Evolutionary conservation across 2,888 invertebrate genomes (phyloP).

Genomic region (Nephrocerus scutellatus): DNA sequence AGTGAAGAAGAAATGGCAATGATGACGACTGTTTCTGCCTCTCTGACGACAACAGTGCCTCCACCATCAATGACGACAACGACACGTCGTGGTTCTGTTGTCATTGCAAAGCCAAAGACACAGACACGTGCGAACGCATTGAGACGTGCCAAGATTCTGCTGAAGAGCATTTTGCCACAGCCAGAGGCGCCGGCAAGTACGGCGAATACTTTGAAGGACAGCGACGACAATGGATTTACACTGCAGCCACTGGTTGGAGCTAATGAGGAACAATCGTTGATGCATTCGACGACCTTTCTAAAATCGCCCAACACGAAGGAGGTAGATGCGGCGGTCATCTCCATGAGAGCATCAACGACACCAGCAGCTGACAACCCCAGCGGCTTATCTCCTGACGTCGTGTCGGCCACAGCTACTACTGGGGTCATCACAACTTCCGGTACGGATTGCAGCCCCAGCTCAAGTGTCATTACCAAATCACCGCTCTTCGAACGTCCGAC

Average conservation of each 20-base stretch:
- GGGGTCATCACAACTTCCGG: slow-evolving; percentile 8
- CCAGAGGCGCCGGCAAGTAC: slow-evolving; percentile 5
- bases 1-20: not conserved
- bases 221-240: slow-evolving; percentile 18
- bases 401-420: slow-evolving; percentile 8
- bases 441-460: not conserved
- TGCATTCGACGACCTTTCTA: slow-evolving; percentile 15
- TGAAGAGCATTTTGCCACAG: slow-evolving; percentile 31
- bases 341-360: slow-evolving; percentile 1
- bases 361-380: slow-evolving; percentile 1
- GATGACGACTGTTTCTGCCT: not conserved
- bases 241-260: slow-evolving; percentile 27
- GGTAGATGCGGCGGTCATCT: slow-evolving; percentile 3
- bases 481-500: slow-evolving; percentile 9
- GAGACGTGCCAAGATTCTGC: slow-evolving; percentile 41
- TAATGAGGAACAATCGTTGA: slow-evolving; percentile 12
- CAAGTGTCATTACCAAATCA: not conserved
- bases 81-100: too few relatives aligned
- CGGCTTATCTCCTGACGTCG: not conserved
- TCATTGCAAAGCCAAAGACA: slow-evolving; percentile 28
- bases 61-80: slow-evolving; percentile 9
- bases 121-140: slow-evolving; percentile 33
- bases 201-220: not conserved
- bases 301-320: slow-evolving; percentile 7
- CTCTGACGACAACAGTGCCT: slow-evolving; percentile 12